Evolutionary conservation across 2,888 invertebrate species (phyloP).

Genomic region (Timandra comae): DNA sequence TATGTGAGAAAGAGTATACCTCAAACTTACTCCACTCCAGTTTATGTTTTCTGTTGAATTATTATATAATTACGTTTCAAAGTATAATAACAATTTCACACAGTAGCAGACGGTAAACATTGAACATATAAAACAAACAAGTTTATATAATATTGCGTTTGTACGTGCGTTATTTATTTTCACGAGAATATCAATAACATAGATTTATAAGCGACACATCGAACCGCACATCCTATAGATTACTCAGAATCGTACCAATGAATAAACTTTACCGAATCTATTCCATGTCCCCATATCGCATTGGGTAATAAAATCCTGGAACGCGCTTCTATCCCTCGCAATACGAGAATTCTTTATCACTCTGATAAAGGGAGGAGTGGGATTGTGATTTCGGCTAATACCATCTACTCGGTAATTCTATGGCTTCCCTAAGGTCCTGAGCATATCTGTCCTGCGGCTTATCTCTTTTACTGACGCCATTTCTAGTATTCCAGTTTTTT

Average conservation of each 20-base stretch:
- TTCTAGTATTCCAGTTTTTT: constrained; percentile 35
- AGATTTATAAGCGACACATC: constrained; percentile 3
- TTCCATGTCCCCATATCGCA: constrained; percentile 20
- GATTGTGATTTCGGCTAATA: constrained; percentile 47
- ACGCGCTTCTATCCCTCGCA: constrained; percentile 29
- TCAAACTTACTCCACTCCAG: too few relatives aligned
- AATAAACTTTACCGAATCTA: constrained; percentile 18
- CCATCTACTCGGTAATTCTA: constrained; percentile 37
- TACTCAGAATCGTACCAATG: constrained; percentile 13
- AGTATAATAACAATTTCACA: too few relatives aligned
- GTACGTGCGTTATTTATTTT: constrained; percentile 26
- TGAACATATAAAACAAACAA: too few relatives aligned
- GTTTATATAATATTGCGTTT: too few relatives aligned
- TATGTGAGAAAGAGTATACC: too few relatives aligned
- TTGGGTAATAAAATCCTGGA: constrained; percentile 33
- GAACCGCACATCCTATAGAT: constrained; percentile 9
- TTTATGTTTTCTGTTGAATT: too few relatives aligned
- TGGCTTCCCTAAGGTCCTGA: constrained; percentile 37
- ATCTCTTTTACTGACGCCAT: constrained; percentile 37
- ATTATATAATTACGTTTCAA: too few relatives aligned
- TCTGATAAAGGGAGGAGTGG: constrained; percentile 36
- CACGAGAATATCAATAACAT: constrained; percentile 1
- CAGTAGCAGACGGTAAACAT: too few relatives aligned
- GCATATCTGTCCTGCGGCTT: constrained; percentile 34
- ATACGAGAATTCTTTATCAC: constrained; percentile 38